Evolutionary conservation across 1,140 invertebrate species (phyloP).

Genomic region (Xylocopa sonorina): DNA sequence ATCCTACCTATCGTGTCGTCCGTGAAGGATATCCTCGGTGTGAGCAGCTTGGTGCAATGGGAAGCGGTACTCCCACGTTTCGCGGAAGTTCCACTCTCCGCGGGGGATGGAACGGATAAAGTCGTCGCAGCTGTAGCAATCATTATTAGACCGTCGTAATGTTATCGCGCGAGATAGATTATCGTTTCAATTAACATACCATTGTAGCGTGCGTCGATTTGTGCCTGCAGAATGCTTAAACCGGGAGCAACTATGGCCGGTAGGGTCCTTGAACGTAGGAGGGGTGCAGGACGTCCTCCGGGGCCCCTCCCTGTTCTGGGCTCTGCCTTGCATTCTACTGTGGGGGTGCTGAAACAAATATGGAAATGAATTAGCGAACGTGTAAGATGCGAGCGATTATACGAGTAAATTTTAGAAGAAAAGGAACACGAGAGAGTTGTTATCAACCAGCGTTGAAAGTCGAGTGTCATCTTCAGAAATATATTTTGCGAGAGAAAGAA

Average conservation of each 20-base stretch:
- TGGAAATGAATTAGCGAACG: too few species aligned
- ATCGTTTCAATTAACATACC: constrained; percentile 72
- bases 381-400: too few species aligned
- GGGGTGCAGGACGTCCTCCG: constrained; percentile 85
- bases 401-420: too few species aligned
- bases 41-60: constrained; percentile 72
- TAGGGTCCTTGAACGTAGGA: constrained; percentile 91
- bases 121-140: constrained; percentile 69
- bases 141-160: background rate
- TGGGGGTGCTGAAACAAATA: constrained; percentile 77
- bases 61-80: constrained; percentile 71
- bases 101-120: constrained; percentile 65
- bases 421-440: too few species aligned
- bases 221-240: constrained; percentile 91
- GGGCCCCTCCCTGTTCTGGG: constrained; percentile 71
- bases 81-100: constrained; percentile 58
- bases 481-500: too few species aligned
- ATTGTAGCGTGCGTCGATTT: constrained; percentile 85
- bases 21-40: constrained; percentile 78
- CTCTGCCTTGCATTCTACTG: constrained; percentile 79
- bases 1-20: constrained; percentile 77
- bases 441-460: too few species aligned
- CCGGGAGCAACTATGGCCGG: constrained; percentile 95
- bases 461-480: too few species aligned
- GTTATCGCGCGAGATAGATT: too few species aligned